These are phyloP conservation scores for Delphinapterus leucas DNA, from an alignment of 2,113 vertebrate species.

Conservation along the genomic window DNA sequence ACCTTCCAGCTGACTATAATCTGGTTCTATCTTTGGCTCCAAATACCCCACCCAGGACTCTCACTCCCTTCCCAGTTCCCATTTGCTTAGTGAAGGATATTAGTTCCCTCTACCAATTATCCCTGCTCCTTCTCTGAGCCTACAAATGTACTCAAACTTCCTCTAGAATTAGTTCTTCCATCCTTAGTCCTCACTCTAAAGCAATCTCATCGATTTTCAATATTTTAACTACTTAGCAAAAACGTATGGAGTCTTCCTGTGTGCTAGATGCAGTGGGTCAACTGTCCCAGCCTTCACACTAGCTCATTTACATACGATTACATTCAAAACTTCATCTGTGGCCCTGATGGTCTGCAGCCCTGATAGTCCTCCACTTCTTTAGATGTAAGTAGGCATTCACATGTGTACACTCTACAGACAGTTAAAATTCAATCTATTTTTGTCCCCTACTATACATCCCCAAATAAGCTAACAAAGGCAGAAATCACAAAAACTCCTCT, in stretches of 20 bases:
- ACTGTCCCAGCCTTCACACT: not conserved
- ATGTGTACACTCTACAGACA: not conserved
- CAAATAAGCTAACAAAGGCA: constrained; percentile 1
- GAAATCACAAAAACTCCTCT: not conserved
- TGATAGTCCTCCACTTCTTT: not conserved
- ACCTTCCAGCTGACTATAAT: not conserved
- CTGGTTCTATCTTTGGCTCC: not conserved
- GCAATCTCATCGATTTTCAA: not conserved
- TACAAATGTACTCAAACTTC: not conserved
- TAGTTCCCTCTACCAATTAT: not conserved
- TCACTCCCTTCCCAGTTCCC: not conserved
- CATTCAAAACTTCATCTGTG: not conserved
- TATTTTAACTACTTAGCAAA: not conserved
- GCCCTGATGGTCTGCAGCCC: not conserved
- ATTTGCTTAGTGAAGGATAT: not conserved
- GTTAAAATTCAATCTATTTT: constrained; percentile 20
- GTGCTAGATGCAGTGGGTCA: not conserved
- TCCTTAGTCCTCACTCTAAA: not conserved
- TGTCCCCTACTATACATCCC: not conserved
- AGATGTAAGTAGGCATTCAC: not conserved
- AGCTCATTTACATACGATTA: not conserved
- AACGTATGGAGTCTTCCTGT: not conserved
- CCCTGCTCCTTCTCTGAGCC: not conserved
- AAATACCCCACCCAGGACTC: not conserved
- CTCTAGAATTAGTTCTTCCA: not conserved